Evolutionary conservation across 2,888 invertebrate genomes (phyloP).

Genomic region (Leucophenga montana): DNA sequence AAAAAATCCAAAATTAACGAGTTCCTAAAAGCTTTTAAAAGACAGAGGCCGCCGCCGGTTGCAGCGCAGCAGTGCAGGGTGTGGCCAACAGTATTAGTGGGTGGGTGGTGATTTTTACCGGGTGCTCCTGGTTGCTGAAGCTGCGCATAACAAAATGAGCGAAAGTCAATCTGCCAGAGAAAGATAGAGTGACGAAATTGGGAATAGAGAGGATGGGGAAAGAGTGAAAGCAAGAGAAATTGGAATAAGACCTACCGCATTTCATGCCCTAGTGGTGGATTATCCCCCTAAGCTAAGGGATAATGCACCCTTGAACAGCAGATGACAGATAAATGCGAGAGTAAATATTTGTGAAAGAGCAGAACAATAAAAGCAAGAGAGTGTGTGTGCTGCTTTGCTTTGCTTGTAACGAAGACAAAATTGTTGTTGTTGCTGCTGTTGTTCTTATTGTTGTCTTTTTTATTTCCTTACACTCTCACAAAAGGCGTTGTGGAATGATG

Average conservation of each 20-base stretch:
- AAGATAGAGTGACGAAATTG: no score
- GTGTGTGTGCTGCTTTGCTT: neutral
- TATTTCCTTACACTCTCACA: neutral
- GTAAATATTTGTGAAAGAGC: neutral
- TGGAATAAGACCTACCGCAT: neutral
- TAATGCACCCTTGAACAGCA: neutral
- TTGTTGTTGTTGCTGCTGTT: slow-evolving; percentile 12
- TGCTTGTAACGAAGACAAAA: slow-evolving; percentile 5
- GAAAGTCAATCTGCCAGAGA: no score
- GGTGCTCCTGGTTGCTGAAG: neutral
- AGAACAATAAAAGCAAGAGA: neutral
- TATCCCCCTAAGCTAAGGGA: no score
- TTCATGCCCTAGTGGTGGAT: neutral
- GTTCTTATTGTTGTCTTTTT: neutral
- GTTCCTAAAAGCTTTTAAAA: neutral
- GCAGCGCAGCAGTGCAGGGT: neutral
- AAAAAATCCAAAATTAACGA: slow-evolving; percentile 26
- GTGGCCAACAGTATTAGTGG: no score
- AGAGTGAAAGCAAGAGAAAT: neutral
- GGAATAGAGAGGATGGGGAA: neutral
- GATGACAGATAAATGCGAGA: neutral
- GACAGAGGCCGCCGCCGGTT: neutral
- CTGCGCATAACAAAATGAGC: neutral
- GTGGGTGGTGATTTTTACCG: no score
- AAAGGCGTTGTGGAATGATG: slow-evolving; percentile 6